phyloP scores from a whole-genome alignment of 2,888 invertebrate genomes.

The Aleiodes leptofemur region DNA sequence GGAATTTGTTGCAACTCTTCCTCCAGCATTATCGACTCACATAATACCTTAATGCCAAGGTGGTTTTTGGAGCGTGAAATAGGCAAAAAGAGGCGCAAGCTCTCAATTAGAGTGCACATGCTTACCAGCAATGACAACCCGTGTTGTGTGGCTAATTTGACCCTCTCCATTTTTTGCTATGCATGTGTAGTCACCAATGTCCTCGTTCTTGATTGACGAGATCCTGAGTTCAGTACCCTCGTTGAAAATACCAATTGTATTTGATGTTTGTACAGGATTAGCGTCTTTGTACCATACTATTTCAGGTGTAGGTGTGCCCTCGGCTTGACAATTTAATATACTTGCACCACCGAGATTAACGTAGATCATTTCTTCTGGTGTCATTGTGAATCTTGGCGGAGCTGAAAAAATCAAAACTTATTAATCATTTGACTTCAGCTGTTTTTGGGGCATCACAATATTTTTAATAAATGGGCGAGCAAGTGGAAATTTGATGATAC shows the following conservation, averaged over 20 bases:
- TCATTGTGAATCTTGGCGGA: conserved; percentile 95
- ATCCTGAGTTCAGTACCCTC: conserved; percentile 96
- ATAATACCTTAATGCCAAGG: neutral
- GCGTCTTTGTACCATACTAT: conserved; percentile 98
- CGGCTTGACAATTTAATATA: conserved; percentile 96
- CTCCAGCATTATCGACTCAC: too few relatives aligned
- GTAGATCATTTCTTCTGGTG: conserved; percentile 96
- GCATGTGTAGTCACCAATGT: conserved; percentile 98
- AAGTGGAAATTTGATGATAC: too few relatives aligned
- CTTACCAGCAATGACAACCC: conserved; percentile 94
- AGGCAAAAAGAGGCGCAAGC: neutral
- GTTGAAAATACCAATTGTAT: conserved; percentile 93
- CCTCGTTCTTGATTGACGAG: conserved; percentile 93
- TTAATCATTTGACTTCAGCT: too few relatives aligned
- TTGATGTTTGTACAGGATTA: conserved; percentile 91
- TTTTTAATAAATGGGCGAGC: too few relatives aligned
- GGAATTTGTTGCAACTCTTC: too few relatives aligned
- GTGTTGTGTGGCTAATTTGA: conserved; percentile 95
- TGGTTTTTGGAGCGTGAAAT: conserved; percentile 5
- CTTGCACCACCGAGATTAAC: conserved; percentile 97
- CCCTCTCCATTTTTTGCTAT: conserved; percentile 97
- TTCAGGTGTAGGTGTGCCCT: conserved; percentile 96
- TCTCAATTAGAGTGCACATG: conserved; percentile 8
- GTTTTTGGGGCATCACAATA: too few relatives aligned
- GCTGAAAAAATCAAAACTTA: conserved; percentile 76